A percentile compares a stretch with the other conserved stretches of the same genome.
Evolutionary conservation across 2,797 vertebrate genomes (phyloP).

Genomic region (Coluber constrictor): DNA sequence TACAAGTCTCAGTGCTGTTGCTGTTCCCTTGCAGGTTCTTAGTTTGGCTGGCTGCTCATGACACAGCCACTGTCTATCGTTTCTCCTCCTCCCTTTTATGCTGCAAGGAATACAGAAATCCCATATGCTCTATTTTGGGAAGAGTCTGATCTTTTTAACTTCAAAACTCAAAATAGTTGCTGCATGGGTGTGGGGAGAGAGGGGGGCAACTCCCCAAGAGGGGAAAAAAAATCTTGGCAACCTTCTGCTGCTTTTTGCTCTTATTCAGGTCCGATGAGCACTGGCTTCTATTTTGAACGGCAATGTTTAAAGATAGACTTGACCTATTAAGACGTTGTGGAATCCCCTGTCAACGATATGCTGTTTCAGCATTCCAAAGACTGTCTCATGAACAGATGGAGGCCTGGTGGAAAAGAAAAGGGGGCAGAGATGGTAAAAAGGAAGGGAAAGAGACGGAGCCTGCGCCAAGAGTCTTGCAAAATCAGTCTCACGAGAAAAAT

Average conservation of each 20-base stretch:
- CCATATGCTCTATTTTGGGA: constrained; percentile 36
- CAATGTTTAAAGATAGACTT: constrained; percentile 63
- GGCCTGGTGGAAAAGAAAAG: neutral
- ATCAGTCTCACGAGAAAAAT: constrained; percentile 33
- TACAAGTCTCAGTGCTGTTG: too few species aligned
- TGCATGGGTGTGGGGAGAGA: neutral
- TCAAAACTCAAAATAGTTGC: constrained; percentile 43
- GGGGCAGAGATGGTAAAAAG: neutral
- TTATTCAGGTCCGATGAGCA: constrained; percentile 47
- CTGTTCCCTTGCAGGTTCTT: neutral
- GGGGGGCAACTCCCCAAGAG: constrained; percentile 29
- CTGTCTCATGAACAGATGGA: constrained; percentile 7
- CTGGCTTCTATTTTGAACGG: constrained; percentile 53
- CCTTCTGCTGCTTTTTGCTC: constrained; percentile 54
- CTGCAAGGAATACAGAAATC: constrained; percentile 47
- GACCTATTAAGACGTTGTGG: constrained; percentile 65
- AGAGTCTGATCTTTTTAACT: constrained; percentile 58
- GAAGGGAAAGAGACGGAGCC: neutral
- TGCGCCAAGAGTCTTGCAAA: neutral
- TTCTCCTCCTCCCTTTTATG: constrained; percentile 12
- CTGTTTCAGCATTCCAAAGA: constrained; percentile 24
- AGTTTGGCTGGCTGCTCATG: neutral
- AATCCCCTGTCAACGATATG: constrained; percentile 29
- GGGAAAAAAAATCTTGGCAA: constrained; percentile 42
- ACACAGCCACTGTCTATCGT: neutral